Base-by-base conservation (phyloP, 2,888 invertebrate species). In the Latrodectus elegans region DNA sequence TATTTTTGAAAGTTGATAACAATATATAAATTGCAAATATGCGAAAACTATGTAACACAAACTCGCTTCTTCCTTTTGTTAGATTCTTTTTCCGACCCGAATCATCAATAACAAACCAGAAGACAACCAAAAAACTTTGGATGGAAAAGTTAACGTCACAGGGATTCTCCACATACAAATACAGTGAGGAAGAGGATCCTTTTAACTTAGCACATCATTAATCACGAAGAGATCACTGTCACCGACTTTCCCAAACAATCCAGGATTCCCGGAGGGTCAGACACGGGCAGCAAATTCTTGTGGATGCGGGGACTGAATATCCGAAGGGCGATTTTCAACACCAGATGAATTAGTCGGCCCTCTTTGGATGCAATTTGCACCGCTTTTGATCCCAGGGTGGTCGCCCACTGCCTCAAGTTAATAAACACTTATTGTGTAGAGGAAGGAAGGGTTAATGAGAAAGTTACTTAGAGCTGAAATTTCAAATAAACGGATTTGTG, bases 161-260 rank as follows among this genome's bases (percentile, higher is more conserved):
- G 60, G 22, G 22, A 60, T 60, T 60, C 60, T 17, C n/a, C 60
- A 60, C n/a, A n/a, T 12, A 60, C n/a, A 60, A 60, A 60, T 12
- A 26, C 67, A 68, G 10, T 26, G 26, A 22, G 67, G 22, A 17
- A 68, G 67, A 68, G 73, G 53, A 26, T 76, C 75, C 60, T 22
- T 49, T 75, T 65, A 75, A 64, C 75, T 55, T 14, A 38, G 75
- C 38, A 75, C 75, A 22, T 75, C 82, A 82, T 82, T 82, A 82
- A 82, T 82, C 82, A 82, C 82, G 38, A 14, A 78, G 68, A 78
- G 78, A 78, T 78, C 78, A 70, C 78, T 17, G 17, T n/a, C 52
- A 17, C 49, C 67, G 70, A 67, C 68, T 67, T 38, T 64, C 60
- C 75, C 55, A 75, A 75, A 75, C 75, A 75, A 75, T 72, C 51